phyloP scores from a whole-genome alignment of 2,888 invertebrate species.

The Xestobium rufovillosum region DNA sequence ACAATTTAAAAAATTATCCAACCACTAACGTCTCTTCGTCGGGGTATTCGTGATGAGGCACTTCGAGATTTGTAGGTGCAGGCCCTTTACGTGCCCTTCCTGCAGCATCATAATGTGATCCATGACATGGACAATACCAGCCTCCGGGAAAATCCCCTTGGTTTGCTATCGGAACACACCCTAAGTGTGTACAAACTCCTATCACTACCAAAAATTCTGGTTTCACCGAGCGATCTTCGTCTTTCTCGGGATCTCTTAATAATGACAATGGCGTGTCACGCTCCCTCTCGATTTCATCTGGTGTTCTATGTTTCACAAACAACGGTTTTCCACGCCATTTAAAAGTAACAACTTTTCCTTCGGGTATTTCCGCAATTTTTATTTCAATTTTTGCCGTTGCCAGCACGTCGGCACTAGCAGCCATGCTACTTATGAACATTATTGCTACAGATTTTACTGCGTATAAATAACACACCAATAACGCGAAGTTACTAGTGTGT shows the following conservation, averaged over 20 bases:
- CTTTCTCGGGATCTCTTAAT: conserved; percentile 64
- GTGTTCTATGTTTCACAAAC: conserved; percentile 64
- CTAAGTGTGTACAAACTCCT: conserved; percentile 76
- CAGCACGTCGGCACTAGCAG: conserved; percentile 64
- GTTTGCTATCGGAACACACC: conserved; percentile 73
- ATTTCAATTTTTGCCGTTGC: conserved; percentile 73
- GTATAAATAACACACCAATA: conserved; percentile 53
- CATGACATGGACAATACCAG: conserved; percentile 79
- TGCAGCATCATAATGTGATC: conserved; percentile 71
- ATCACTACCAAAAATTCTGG: conserved; percentile 72
- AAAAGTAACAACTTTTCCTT: conserved; percentile 55
- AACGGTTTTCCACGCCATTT: conserved; percentile 83
- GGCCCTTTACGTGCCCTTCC: conserved; percentile 71
- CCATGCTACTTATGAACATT: conserved; percentile 53
- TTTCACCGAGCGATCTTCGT: conserved; percentile 55
- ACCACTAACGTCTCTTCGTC: conserved; percentile 51
- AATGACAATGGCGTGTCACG: conserved; percentile 50
- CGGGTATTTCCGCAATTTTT: conserved; percentile 58
- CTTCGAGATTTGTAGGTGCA: conserved; percentile 62
- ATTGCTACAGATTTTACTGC: conserved; percentile 51
- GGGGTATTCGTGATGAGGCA: conserved; percentile 56
- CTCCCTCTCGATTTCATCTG: conserved; percentile 57
- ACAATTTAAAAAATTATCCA: conserved; percentile 41
- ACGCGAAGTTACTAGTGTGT: conserved; percentile 68
- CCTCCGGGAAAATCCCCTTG: conserved; percentile 61